Conservation (phyloP, 2,888 invertebrate genomes). For the Lysandra coridon region DNA sequence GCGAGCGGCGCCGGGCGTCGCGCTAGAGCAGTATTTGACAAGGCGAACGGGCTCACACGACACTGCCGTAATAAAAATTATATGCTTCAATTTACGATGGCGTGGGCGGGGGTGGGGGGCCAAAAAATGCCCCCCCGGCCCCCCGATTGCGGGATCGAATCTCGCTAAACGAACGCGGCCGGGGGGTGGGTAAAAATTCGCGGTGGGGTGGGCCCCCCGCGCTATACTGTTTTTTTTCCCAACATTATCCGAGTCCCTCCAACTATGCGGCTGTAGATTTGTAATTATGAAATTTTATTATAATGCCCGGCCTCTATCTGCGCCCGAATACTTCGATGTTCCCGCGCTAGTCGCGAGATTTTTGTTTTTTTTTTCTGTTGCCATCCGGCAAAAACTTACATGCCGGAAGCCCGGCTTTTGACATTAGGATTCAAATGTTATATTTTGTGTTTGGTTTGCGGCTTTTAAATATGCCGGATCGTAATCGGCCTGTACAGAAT, state of each 20-base stretch:
- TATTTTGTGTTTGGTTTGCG: not conserved
- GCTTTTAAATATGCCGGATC: not conserved
- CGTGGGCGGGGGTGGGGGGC: conserved; percentile 55
- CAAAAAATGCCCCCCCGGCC: conserved; percentile 64
- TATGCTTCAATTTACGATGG: conserved; percentile 80
- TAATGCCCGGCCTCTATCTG: conserved; percentile 25
- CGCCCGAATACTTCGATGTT: conserved; percentile 28
- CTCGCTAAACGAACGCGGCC: conserved; percentile 69
- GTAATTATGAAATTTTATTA: conserved; percentile 69
- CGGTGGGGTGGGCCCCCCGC: conserved; percentile 53
- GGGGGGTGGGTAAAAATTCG: conserved; percentile 63
- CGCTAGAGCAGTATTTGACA: conserved; percentile 45
- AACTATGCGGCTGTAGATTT: conserved; percentile 67
- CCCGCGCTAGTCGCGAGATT: conserved; percentile 24
- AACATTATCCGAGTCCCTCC: conserved; percentile 70
- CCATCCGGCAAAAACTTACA: not conserved
- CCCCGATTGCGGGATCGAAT: conserved; percentile 78
- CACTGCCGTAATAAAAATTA: conserved; percentile 79
- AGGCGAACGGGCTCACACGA: conserved; percentile 64
- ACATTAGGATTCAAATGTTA: conserved; percentile 21
- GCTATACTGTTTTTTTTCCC: conserved; percentile 72
- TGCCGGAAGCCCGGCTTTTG: not conserved
- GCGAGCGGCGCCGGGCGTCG: not conserved
- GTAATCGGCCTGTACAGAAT: not conserved
- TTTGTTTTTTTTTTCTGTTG: conserved; percentile 14